phyloP scores from a whole-genome alignment of 1,140 invertebrate species.

The Cotesia chilonis region DNA sequence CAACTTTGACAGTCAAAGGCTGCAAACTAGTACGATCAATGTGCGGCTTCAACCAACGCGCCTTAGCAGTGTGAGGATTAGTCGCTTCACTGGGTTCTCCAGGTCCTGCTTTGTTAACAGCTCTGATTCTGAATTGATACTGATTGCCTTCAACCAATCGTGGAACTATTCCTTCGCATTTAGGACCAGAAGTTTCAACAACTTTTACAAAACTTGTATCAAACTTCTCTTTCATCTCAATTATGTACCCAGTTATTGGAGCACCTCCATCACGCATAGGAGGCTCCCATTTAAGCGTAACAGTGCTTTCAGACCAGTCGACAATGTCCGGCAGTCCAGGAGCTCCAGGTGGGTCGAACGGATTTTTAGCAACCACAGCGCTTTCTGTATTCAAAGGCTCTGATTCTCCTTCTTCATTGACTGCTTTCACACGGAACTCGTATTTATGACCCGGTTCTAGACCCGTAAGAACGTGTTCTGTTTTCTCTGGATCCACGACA shows the following conservation, averaged over 20 bases:
- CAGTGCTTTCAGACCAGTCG: conserved; percentile 92
- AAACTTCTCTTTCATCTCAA: conserved; percentile 85
- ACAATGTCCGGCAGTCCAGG: conserved; percentile 92
- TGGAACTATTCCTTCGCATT: conserved; percentile 83
- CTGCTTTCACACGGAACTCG: conserved; percentile 92
- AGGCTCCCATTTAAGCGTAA: conserved; percentile 95
- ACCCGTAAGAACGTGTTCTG: conserved; percentile 86
- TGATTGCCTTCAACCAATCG: conserved; percentile 93
- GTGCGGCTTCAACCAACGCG: conserved; percentile 88
- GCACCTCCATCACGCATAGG: conserved; percentile 95
- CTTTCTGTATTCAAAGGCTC: conserved; percentile 89
- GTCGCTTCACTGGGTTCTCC: conserved; percentile 95
- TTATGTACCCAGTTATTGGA: conserved; percentile 93
- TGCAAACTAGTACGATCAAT: conserved; percentile 93
- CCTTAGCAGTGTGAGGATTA: conserved; percentile 94
- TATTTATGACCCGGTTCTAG: conserved; percentile 93
- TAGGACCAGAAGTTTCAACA: conserved; percentile 79
- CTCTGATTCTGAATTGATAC: conserved; percentile 93
- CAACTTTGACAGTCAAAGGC: conserved; percentile 85
- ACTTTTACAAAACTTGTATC: conserved; percentile 74
- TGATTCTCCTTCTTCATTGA: conserved; percentile 96
- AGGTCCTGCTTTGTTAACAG: conserved; percentile 94
- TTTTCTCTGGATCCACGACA: conserved; percentile 86
- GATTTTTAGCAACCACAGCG: conserved; percentile 93
- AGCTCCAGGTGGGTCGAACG: conserved; percentile 86